These are phyloP conservation scores for Harpagoxenus sublaevis DNA, from an alignment of 2,888 invertebrate genomes.

Conservation along the genomic window DNA sequence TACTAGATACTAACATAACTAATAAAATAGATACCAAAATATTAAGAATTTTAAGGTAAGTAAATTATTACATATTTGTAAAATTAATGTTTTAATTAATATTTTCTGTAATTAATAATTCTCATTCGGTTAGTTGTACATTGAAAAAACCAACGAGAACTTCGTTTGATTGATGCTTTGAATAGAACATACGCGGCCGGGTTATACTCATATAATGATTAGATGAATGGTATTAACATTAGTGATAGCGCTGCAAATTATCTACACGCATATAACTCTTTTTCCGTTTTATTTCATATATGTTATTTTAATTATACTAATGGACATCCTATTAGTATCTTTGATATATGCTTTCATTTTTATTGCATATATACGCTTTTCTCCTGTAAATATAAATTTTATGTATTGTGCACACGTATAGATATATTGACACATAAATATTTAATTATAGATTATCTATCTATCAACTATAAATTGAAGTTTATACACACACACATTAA, in stretches of 20 bases:
- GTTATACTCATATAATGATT: conserved; percentile 65
- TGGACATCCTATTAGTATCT: conserved; percentile 54
- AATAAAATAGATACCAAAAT: background rate
- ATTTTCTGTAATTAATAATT: conserved; percentile 13
- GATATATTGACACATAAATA: too few relatives aligned
- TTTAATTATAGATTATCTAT: too few relatives aligned
- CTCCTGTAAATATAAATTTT: background rate
- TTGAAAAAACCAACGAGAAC: background rate
- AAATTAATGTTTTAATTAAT: background rate
- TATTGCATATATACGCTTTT: background rate
- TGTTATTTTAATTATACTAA: conserved; percentile 70
- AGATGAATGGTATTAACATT: conserved; percentile 73
- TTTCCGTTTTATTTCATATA: conserved; percentile 62
- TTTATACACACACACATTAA: background rate
- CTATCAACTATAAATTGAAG: background rate
- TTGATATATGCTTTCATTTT: conserved; percentile 17
- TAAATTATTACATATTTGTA: background rate
- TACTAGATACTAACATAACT: background rate
- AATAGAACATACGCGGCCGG: conserved; percentile 48
- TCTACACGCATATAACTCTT: conserved; percentile 50
- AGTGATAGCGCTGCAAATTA: conserved; percentile 64
- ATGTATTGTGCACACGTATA: background rate
- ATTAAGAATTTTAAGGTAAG: background rate
- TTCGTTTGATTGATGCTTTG: conserved; percentile 52
- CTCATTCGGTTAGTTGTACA: background rate